phyloP scores from a whole-genome alignment of 2,113 vertebrate species.

The Acinonyx jubatus region DNA sequence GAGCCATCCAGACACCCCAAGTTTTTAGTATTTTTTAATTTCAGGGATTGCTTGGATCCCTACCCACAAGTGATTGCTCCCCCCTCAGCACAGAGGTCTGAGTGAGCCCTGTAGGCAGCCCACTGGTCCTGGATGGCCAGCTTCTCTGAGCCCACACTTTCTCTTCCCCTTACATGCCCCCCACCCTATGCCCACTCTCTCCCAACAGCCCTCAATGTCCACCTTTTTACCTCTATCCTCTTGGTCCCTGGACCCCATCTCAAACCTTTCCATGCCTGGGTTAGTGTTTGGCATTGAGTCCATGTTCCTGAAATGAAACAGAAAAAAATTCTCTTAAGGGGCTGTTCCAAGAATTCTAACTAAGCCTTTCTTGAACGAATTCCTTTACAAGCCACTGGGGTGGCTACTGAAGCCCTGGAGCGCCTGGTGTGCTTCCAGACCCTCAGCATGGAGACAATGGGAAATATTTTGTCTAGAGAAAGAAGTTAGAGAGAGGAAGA shows the following conservation, averaged over 20 bases:
- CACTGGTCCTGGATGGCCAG: background rate
- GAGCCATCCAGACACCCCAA: too few species aligned
- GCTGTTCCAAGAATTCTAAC: background rate
- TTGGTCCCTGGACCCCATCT: background rate
- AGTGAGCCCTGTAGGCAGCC: background rate
- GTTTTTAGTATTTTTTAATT: background rate
- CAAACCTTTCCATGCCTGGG: background rate
- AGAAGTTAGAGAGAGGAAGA: background rate
- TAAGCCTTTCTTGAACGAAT: background rate
- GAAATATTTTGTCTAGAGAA: background rate
- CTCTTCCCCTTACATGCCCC: background rate
- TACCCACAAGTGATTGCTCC: background rate
- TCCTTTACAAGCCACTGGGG: background rate
- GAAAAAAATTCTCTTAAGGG: background rate
- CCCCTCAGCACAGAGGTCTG: background rate
- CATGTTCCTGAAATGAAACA: background rate
- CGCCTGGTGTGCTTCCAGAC: background rate
- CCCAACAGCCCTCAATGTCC: background rate
- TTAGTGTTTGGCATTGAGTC: background rate
- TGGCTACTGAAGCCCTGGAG: background rate
- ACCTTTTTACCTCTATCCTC: background rate
- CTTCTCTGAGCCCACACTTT: too few species aligned
- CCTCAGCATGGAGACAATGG: background rate
- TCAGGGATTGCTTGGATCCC: background rate
- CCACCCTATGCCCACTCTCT: too few species aligned